Conservation (phyloP, 2,113 vertebrate genomes). For the Chaetura pelagica region DNA sequence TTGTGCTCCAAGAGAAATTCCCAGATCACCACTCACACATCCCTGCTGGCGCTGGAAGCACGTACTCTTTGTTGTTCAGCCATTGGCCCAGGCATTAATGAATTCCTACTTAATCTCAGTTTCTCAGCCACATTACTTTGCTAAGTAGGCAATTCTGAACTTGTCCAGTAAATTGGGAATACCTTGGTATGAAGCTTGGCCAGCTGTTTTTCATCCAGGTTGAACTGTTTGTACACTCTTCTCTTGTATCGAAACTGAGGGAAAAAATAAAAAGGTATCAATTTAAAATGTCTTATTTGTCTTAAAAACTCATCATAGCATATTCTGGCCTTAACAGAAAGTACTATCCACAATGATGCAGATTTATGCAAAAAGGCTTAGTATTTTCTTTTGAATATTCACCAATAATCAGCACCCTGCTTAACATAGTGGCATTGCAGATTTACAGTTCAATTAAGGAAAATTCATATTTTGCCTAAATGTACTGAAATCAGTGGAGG, state of each 20-base stretch:
- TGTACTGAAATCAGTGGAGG: background rate
- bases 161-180: background rate
- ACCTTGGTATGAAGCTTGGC: constrained; percentile 98
- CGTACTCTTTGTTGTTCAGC: background rate
- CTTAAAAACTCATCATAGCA: background rate
- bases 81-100: background rate
- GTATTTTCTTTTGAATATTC: background rate
- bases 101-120: background rate
- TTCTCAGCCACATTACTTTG: background rate
- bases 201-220: constrained; percentile 96
- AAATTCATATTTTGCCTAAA: background rate
- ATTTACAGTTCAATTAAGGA: background rate
- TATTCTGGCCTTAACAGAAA: background rate
- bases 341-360: rapidly evolving
- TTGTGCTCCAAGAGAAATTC: background rate
- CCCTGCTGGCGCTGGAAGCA: background rate
- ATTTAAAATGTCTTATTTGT: background rate
- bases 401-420: background rate
- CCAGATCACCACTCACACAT: background rate
- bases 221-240: constrained; percentile 94
- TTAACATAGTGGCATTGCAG: background rate
- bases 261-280: background rate
- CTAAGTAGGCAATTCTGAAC: background rate
- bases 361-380: background rate
- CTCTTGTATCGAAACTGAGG: constrained; percentile 96